Evolutionary conservation across 2,113 vertebrate species (phyloP).

Genomic region (Oncorhynchus masou): DNA sequence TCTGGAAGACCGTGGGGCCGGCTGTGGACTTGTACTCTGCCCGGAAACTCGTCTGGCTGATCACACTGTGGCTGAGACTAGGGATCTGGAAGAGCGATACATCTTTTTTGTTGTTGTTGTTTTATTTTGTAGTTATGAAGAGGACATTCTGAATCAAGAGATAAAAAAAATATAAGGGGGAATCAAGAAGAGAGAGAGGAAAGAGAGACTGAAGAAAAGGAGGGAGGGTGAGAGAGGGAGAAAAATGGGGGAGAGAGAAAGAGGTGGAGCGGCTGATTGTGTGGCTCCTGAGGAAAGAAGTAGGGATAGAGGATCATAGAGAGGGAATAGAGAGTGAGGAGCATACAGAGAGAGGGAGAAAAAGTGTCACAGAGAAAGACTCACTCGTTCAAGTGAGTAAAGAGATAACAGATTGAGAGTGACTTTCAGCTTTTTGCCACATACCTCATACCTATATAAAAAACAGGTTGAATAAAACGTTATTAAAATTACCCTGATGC

Average conservation of each 20-base stretch:
- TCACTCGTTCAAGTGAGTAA: slow-evolving; percentile 16
- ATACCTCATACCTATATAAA: slow-evolving; percentile 26
- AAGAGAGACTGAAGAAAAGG: too few species aligned
- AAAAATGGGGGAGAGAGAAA: background rate
- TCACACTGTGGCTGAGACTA: slow-evolving; percentile 98
- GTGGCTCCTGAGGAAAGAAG: background rate
- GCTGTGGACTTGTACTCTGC: slow-evolving; percentile 97
- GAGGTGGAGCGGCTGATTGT: background rate
- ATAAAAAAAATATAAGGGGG: background rate
- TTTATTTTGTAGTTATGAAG: too few species aligned
- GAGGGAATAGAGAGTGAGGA: background rate
- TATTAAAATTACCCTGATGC: slow-evolving; percentile 57
- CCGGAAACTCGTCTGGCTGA: slow-evolving; percentile 98
- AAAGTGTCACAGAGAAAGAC: background rate
- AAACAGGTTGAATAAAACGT: slow-evolving; percentile 52
- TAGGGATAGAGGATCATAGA: background rate
- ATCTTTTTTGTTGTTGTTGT: too few species aligned
- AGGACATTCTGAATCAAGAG: too few species aligned
- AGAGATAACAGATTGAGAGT: slow-evolving; percentile 36
- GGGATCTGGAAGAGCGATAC: slow-evolving; percentile 79
- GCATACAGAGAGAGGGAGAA: background rate
- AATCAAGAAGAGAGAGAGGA: too few species aligned
- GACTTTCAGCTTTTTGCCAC: slow-evolving; percentile 34
- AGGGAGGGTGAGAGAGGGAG: too few species aligned
- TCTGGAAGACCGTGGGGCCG: slow-evolving; percentile 98